phyloP scores from a whole-genome alignment of 2,113 vertebrate species.

The Eulemur macaco region DNA sequence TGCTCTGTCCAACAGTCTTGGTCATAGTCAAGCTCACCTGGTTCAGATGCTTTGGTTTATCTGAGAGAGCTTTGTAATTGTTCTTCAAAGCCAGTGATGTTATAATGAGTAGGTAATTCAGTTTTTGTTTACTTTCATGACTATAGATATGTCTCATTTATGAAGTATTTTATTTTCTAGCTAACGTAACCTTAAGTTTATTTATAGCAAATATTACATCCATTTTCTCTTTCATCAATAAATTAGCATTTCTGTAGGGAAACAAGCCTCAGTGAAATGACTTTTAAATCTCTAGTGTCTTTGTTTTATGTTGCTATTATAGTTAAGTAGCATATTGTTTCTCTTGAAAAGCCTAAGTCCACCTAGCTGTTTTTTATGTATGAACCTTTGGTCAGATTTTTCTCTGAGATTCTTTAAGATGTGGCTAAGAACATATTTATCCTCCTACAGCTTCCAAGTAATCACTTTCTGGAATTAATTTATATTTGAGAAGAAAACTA shows the following conservation, averaged over 20 bases:
- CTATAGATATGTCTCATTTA: not conserved
- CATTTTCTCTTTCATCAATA: not conserved
- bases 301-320: not conserved
- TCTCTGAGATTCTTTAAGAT: not conserved
- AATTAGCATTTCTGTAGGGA: not conserved
- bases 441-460: not conserved
- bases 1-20: not conserved
- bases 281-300: not conserved
- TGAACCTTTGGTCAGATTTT: not conserved
- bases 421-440: not conserved
- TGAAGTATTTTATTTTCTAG: constrained; percentile 6
- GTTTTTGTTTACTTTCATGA: constrained; percentile 8
- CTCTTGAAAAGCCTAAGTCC: not conserved
- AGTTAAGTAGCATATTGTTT: not conserved
- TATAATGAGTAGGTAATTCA: not conserved
- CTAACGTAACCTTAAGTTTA: not conserved
- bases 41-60: not conserved
- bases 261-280: not conserved
- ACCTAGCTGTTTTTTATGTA: not conserved
- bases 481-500: not conserved
- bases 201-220: not conserved
- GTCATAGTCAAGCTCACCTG: not conserved
- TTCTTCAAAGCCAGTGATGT: not conserved
- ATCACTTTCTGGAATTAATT: not conserved
- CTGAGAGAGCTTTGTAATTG: not conserved